These are phyloP conservation scores for Tenualosa thibaudeaui DNA, from an alignment of 2,797 vertebrate genomes.

Conservation along the genomic window DNA sequence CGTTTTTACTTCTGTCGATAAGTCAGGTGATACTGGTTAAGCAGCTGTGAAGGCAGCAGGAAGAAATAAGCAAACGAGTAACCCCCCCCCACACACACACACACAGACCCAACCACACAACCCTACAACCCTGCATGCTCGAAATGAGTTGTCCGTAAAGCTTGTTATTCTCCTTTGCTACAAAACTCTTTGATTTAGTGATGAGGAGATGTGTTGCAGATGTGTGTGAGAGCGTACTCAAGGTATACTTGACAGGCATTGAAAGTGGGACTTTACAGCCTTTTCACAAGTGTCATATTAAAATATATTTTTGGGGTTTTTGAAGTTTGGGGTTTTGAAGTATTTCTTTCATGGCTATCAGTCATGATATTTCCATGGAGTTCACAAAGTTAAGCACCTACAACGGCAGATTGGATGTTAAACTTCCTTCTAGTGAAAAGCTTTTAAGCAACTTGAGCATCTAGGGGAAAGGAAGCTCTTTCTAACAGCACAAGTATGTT, in stretches of 20 bases:
- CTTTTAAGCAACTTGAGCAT: not conserved
- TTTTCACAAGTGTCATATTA: constrained; percentile 7
- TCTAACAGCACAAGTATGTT: not conserved
- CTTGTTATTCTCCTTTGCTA: constrained; percentile 6
- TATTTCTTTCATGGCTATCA: not conserved
- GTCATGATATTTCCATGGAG: not conserved
- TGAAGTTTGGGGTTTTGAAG: not conserved
- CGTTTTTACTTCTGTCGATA: constrained; percentile 55
- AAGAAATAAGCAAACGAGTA: not conserved
- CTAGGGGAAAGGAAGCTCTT: constrained; percentile 7
- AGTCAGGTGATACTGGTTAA: constrained; percentile 45
- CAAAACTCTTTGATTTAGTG: constrained; percentile 23
- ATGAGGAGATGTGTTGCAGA: constrained; percentile 27
- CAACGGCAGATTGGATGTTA: constrained; percentile 1
- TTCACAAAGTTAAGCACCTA: not conserved
- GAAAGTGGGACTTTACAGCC: not conserved
- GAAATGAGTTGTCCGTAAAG: not conserved
- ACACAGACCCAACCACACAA: too few species aligned
- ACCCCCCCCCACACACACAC: too few species aligned
- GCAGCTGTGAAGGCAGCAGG: not conserved
- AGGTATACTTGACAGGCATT: not conserved
- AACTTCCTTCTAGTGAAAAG: not conserved
- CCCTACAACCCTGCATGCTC: not conserved
- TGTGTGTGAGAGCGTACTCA: not conserved
- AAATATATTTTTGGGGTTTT: not conserved